phyloP scores from a whole-genome alignment of 2,797 vertebrate genomes.

The Phoxinus dragarum region DNA sequence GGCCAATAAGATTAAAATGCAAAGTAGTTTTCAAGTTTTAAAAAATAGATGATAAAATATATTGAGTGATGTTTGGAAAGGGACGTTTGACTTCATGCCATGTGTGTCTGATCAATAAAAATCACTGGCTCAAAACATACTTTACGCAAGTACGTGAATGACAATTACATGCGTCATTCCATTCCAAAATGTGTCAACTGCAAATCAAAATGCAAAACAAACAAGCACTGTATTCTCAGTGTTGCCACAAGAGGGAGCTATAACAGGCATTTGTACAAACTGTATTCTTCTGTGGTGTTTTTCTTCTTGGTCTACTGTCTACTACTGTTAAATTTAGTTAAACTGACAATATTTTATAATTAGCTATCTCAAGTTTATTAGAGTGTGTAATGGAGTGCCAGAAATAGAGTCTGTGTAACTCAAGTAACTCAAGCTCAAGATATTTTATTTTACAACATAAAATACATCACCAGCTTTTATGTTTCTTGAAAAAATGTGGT shows the following conservation, averaged over 20 bases:
- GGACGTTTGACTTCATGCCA: constrained; percentile 37
- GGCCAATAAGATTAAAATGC: constrained; percentile 77
- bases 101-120: constrained; percentile 51
- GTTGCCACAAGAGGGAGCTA: not conserved
- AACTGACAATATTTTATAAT: not conserved
- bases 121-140: constrained; percentile 3
- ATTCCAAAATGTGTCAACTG: not conserved
- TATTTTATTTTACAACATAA: not conserved
- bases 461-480: not conserved
- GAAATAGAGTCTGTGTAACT: not conserved
- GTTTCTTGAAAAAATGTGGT: not conserved
- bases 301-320: not conserved
- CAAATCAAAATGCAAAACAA: not conserved
- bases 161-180: not conserved
- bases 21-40: constrained; percentile 65
- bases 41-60: constrained; percentile 68
- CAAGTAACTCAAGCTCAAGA: not conserved
- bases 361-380: not conserved
- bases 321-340: not conserved
- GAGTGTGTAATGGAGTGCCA: not conserved
- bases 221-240: not conserved
- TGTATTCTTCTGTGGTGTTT: not conserved
- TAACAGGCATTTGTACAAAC: not conserved
- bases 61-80: constrained; percentile 62
- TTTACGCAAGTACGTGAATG: not conserved